Percentiles rank a stretch among this genome's conserved stretches.
phyloP scores from a whole-genome alignment of 2,113 vertebrate species.

The Hiodon tergisus region DNA sequence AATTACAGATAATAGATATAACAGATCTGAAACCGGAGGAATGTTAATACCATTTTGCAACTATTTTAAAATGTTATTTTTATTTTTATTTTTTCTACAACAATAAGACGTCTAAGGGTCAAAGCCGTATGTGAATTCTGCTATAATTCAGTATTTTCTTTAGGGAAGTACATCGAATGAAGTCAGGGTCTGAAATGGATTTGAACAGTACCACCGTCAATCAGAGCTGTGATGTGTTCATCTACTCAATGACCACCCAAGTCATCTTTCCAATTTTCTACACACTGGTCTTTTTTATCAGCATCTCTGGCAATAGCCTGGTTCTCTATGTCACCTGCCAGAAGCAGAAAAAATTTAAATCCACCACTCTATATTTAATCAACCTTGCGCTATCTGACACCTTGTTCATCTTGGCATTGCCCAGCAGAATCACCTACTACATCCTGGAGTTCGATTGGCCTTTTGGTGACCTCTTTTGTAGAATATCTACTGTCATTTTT shows the following conservation, averaged over 20 bases:
- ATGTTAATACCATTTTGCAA: no score
- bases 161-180: not conserved
- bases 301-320: conserved; percentile 66
- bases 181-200: conserved; percentile 10
- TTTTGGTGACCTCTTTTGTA: conserved; percentile 69
- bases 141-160: not conserved
- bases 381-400: conserved; percentile 73
- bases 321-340: conserved; percentile 69
- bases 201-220: conserved; percentile 33
- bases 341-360: conserved; percentile 73
- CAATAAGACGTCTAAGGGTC: no score
- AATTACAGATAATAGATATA: not conserved
- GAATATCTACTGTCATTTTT: conserved; percentile 65
- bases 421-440: conserved; percentile 70
- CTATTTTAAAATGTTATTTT: no score
- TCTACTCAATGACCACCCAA: conserved; percentile 48
- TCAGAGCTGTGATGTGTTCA: conserved; percentile 64
- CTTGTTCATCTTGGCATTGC: conserved; percentile 71
- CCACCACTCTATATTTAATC: conserved; percentile 68
- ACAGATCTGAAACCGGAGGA: no score
- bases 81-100: no score
- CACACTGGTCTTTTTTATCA: conserved; percentile 58
- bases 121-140: no score
- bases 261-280: conserved; percentile 70
- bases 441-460: conserved; percentile 72